Conservation (phyloP, 2,113 vertebrate species). For the Pseudopipra pipra region DNA sequence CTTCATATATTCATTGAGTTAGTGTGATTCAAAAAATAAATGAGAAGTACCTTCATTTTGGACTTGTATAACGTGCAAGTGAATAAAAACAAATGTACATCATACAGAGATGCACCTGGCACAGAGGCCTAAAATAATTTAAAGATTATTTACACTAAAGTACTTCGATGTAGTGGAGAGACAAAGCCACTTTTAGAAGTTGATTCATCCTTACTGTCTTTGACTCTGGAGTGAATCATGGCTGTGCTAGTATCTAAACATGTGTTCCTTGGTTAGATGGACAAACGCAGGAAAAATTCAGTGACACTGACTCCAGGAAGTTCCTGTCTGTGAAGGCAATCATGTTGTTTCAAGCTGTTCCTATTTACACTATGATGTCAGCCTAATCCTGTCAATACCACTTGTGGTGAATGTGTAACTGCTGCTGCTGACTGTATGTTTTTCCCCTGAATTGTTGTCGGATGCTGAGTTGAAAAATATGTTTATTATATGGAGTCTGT, state of each 20-base stretch:
- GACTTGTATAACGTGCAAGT: not conserved
- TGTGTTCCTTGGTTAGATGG: not conserved
- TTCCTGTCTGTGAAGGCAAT: not conserved
- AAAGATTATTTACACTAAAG: not conserved
- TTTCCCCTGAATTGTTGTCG: not conserved
- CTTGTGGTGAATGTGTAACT: not conserved
- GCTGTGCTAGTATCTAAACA: not conserved
- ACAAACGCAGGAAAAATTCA: not conserved
- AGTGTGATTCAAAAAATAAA: not conserved
- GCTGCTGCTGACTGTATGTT: not conserved
- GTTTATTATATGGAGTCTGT: not conserved
- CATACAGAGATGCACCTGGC: not conserved
- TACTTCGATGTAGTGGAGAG: not conserved
- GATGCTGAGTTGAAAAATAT: not conserved
- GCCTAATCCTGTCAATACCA: not conserved
- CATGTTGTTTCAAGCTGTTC: not conserved
- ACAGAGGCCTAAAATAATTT: not conserved
- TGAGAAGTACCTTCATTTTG: not conserved
- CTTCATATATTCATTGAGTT: not conserved
- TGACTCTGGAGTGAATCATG: not conserved
- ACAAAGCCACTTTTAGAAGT: not conserved
- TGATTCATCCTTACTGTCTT: not conserved
- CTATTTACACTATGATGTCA: rapidly evolving
- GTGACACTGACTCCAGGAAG: not conserved
- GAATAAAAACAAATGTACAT: not conserved